These are phyloP conservation scores for Puma concolor DNA, from an alignment of 2,113 vertebrate genomes.

Conservation along the genomic window DNA sequence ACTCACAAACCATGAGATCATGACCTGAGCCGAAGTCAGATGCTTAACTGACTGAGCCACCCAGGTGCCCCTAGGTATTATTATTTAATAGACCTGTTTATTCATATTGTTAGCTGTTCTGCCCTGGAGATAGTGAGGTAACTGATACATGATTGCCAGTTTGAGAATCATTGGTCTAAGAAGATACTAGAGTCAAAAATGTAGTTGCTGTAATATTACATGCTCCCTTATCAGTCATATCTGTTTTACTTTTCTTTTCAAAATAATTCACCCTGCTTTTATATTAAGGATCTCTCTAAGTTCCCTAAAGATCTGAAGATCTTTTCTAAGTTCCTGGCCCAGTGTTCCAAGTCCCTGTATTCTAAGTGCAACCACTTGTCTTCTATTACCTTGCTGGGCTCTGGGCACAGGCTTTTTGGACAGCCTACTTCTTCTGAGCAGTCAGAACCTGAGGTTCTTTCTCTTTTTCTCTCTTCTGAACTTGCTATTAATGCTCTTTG, in stretches of 20 bases:
- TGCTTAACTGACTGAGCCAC: too few relatives aligned
- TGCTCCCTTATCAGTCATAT: fast-evolving
- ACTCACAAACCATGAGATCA: too few relatives aligned
- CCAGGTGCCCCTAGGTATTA: too few relatives aligned
- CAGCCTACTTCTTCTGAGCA: neutral
- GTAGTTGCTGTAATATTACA: neutral
- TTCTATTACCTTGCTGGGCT: neutral
- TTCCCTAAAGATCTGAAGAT: neutral
- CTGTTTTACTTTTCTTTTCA: neutral
- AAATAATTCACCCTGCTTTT: neutral
- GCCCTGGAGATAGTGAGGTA: neutral
- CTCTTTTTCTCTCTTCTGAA: neutral
- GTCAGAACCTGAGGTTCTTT: neutral
- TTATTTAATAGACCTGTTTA: neutral
- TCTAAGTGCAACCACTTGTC: neutral
- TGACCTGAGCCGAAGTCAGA: too few relatives aligned
- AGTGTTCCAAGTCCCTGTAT: neutral
- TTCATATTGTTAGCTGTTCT: neutral
- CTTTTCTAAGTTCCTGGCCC: neutral
- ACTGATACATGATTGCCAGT: neutral
- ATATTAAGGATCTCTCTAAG: neutral
- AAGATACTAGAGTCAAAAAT: neutral
- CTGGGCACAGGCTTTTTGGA: neutral
- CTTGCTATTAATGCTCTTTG: neutral
- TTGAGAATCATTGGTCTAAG: neutral